Percentiles rank a stretch among this genome's conserved stretches.
Conservation (phyloP, 2,113 vertebrate species). For the Rattus norvegicus region GRCr8 NC_086023.1:97116501-97117000, state of each 20-base stretch:
- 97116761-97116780: conserved; percentile 33
- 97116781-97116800: not conserved
- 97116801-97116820: conserved; percentile 11
- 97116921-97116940: conserved; percentile 63
- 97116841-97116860: conserved; percentile 52
- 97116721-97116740: conserved; percentile 4
- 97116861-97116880: not conserved
- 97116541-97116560: not conserved
- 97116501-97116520: not conserved
- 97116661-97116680: conserved; percentile 4
- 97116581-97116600: not conserved
- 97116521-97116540: not conserved
- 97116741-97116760: conserved; percentile 19
- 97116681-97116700: conserved; percentile 9
- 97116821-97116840: conserved; percentile 4
- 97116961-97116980: conserved; percentile 55
- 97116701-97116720: conserved; percentile 46
- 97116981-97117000: conserved; percentile 59
- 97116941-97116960: conserved; percentile 16
- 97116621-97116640: not conserved
- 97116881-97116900: conserved; percentile 59
- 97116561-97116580: not conserved
- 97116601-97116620: not conserved
- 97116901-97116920: conserved; percentile 49
- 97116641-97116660: not conserved